Percentiles rank a stretch among this genome's conserved stretches.
These are phyloP conservation scores for Scolopax mira DNA, from an alignment of 2,113 vertebrate species.

Conservation along the genomic window DNA sequence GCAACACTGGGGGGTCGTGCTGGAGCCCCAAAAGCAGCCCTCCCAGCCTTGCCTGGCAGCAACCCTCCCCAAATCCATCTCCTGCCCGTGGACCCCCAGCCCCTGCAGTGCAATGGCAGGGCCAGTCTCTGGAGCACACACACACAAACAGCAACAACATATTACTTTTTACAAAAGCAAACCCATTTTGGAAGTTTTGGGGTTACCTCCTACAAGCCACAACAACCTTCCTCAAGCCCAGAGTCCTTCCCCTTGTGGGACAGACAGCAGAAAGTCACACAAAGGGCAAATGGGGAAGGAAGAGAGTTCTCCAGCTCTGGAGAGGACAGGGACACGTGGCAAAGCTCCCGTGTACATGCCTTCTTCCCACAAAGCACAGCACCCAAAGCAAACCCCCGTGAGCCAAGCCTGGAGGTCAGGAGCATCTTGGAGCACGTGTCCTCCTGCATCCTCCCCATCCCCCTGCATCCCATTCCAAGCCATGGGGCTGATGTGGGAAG, in stretches of 20 bases:
- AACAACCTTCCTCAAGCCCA: not conserved
- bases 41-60: too few species aligned
- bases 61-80: not conserved
- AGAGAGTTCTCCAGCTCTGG: not conserved
- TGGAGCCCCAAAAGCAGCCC: not conserved
- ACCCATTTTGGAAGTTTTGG: not conserved
- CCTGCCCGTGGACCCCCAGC: not conserved
- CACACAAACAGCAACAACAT: not conserved
- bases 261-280: not conserved
- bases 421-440: accelerated
- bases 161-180: not conserved
- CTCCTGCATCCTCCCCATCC: not conserved
- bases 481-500: not conserved
- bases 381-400: not conserved
- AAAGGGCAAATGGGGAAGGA: not conserved
- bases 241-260: not conserved
- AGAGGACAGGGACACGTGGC: not conserved
- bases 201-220: not conserved
- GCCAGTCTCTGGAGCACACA: not conserved
- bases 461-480: not conserved
- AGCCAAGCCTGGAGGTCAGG: accelerated
- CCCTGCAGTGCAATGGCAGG: accelerated
- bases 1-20: accelerated
- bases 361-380: not conserved
- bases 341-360: not conserved